Conservation (phyloP, 2,113 vertebrate species). For the Cyanoderma ruficeps region DNA sequence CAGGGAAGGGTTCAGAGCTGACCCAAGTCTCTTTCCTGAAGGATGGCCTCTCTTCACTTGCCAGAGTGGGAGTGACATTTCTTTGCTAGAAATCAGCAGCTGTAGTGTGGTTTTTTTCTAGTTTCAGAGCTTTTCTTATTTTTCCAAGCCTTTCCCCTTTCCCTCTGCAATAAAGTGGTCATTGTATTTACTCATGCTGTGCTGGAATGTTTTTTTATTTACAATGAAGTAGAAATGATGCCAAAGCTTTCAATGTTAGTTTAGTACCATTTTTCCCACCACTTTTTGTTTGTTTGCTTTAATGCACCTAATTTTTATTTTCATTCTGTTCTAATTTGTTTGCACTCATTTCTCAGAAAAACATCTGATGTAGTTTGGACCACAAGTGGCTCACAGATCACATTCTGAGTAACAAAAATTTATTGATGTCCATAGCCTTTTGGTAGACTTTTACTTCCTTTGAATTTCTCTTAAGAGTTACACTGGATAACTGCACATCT, state of each 20-base stretch:
- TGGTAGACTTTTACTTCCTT: neutral
- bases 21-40: neutral
- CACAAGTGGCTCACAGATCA: neutral
- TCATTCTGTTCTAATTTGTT: constrained; percentile 2
- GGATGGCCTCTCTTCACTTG: neutral
- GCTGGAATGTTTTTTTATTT: constrained; percentile 32
- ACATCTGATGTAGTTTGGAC: neutral
- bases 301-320: neutral
- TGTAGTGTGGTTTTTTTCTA: neutral
- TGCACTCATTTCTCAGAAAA: neutral
- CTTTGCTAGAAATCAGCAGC: neutral
- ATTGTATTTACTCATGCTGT: constrained; percentile 15
- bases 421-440: neutral
- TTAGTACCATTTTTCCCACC: constrained; percentile 27
- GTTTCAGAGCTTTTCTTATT: neutral
- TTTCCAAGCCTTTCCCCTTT: neutral
- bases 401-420: neutral
- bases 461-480: neutral
- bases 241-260: neutral
- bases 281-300: constrained; percentile 27
- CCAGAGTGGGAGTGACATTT: accelerated
- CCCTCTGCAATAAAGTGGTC: neutral
- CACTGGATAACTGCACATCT: neutral
- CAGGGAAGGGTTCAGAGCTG: neutral
- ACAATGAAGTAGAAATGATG: neutral